Evolutionary conservation across 2,113 vertebrate species (phyloP).

Genomic region (Peromyscus polionotus): DNA sequence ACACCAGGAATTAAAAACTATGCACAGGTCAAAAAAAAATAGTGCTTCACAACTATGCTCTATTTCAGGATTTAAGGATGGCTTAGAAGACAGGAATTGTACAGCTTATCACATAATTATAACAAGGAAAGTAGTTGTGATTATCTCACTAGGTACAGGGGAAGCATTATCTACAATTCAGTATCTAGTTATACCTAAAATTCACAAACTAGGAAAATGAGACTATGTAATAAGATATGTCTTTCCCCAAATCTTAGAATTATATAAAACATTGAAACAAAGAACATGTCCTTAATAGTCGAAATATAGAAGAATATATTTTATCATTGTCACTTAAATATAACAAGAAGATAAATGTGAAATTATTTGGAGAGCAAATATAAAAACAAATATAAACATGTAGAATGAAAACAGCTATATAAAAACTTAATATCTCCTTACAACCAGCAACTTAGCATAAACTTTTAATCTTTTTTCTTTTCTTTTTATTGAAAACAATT

Average conservation of each 20-base stretch:
- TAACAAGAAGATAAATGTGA: background rate
- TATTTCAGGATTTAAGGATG: background rate
- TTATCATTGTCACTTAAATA: background rate
- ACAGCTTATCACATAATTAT: background rate
- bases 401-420: background rate
- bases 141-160: too few species aligned
- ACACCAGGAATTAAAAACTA: background rate
- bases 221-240: background rate
- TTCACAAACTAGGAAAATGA: background rate
- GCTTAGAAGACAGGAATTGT: background rate
- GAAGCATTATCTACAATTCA: background rate
- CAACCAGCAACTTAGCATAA: background rate
- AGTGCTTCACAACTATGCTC: background rate
- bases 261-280: background rate
- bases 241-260: background rate
- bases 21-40: slow-evolving; percentile 3
- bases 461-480: background rate
- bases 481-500: background rate
- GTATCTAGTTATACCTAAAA: slow-evolving; percentile 7
- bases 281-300: background rate
- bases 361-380: background rate
- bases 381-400: background rate
- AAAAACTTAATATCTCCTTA: background rate
- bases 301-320: background rate
- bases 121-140: background rate